phyloP scores from a whole-genome alignment of 2,888 invertebrate genomes.

The Volucella bombylans region DNA sequence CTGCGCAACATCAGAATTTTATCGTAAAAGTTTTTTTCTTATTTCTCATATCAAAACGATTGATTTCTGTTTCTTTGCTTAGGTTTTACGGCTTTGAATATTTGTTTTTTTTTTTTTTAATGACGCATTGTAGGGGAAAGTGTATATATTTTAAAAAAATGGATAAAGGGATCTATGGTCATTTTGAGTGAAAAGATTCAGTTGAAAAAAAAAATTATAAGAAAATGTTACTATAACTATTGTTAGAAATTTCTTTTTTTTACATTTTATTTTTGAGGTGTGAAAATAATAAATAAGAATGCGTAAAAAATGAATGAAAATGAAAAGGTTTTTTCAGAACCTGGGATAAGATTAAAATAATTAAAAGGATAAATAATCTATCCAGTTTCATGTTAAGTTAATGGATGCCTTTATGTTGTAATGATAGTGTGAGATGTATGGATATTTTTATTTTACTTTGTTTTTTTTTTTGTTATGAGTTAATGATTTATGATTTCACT shows the following conservation, averaged over 20 bases:
- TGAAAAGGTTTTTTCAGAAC: not conserved
- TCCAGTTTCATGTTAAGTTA: not conserved
- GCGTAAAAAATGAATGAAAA: slow-evolving; percentile 12
- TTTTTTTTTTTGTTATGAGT: not conserved
- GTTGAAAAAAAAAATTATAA: not conserved
- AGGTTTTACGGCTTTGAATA: slow-evolving; percentile 70
- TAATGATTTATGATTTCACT: slow-evolving; percentile 1
- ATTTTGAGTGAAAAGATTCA: slow-evolving; percentile 48
- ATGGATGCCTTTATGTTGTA: slow-evolving; percentile 8
- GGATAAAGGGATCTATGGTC: slow-evolving; percentile 34
- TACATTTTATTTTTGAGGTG: not conserved
- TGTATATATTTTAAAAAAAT: not conserved
- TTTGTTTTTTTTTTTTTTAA: slow-evolving; percentile 27
- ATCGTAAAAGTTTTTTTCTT: slow-evolving; percentile 56
- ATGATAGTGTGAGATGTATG: slow-evolving; percentile 20
- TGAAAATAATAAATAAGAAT: not conserved
- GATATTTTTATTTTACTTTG: not conserved
- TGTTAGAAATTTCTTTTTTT: no score
- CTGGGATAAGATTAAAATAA: not conserved
- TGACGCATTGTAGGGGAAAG: slow-evolving; percentile 59
- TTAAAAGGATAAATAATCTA: not conserved
- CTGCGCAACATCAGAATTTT: slow-evolving; percentile 82
- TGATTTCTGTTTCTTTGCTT: slow-evolving; percentile 6
- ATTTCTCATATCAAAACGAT: slow-evolving; percentile 23
- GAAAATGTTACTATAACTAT: not conserved